Base-by-base conservation (phyloP, 2,797 vertebrate genomes). In the Pantherophis vulpinus region DNA sequence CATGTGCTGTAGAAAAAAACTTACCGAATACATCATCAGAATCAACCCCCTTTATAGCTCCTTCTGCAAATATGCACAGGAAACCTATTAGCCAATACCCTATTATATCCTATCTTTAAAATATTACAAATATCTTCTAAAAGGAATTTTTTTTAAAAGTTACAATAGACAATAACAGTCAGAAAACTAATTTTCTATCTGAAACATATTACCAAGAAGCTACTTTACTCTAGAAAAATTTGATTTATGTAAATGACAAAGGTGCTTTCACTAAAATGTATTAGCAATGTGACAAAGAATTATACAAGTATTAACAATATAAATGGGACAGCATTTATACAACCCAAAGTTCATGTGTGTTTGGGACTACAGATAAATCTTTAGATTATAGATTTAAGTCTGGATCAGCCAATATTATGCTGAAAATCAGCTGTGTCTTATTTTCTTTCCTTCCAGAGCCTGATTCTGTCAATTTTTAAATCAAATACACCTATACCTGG, bases 51-150 rank as follows among this genome's bases (percentile, higher is more conserved):
- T 93, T 95, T 55, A 93, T 0, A 93, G 70, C 55, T 94, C 86
- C 93, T 93, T 94, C 95, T 93, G 93, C 88, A 94, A 96, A 94
- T 32, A 93, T 55, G 37, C 89, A 90, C 0, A 47, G 4, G 61
- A 14, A 91, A 54, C 4, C 10, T 83, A 54, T 87, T 91, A 37
- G 54, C 70, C 91, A 47, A 42, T 12, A 58, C 58, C 16, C 47
- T 12, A 13, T 1, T 95, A 90, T 37, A 51, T 23, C 12, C 47
- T 42, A 89, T 47, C 83, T 91, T 90, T 6, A 47, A 88, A 94
- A 70, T 2, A 32, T 56, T 37, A 55, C 55, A 60, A 18, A 90
- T 0, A 55, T 8, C 29, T 56, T 92, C 7, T 90, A 0, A 18
- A 0, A 90, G 32, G 51, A 11, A 47, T n/a, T 29, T 63, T 63